Conservation (phyloP, 2,797 vertebrate species). For the Knipowitschia caucasica region DNA sequence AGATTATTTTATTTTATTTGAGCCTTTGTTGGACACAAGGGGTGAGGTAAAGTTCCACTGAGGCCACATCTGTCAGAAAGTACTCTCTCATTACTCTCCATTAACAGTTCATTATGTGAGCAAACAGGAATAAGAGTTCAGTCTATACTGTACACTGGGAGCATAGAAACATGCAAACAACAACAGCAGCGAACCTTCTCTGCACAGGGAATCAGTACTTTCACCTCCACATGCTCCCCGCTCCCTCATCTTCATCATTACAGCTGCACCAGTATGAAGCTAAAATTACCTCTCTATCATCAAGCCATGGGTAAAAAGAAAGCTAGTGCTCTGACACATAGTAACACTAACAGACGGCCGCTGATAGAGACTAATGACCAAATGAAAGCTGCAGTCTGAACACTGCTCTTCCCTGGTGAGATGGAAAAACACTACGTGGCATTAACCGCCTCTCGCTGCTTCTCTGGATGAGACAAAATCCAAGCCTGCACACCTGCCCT, state of each 20-base stretch:
- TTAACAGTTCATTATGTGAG: constrained; percentile 57
- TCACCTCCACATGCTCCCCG: constrained; percentile 36
- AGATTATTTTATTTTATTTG: no score
- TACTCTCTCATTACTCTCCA: constrained; percentile 68
- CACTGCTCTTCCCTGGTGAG: constrained; percentile 40
- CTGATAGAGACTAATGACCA: constrained; percentile 69
- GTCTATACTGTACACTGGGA: constrained; percentile 15
- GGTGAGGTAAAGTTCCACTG: constrained; percentile 43
- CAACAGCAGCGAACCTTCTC: neutral
- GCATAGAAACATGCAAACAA: constrained; percentile 14
- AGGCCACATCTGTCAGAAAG: constrained; percentile 63
- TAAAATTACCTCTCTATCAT: constrained; percentile 68
- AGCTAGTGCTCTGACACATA: constrained; percentile 57
- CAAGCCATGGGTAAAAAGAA: constrained; percentile 47
- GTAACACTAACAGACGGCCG: constrained; percentile 60
- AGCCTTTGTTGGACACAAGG: constrained; percentile 53
- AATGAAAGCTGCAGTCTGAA: constrained; percentile 61
- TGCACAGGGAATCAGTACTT: constrained; percentile 19
- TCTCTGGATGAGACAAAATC: constrained; percentile 16
- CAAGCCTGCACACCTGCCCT: constrained; percentile 6
- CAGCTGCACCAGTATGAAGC: constrained; percentile 50
- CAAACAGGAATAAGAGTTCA: constrained; percentile 43
- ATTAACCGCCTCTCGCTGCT: constrained; percentile 17
- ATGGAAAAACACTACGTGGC: constrained; percentile 35
- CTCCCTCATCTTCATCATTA: constrained; percentile 51